These are phyloP conservation scores for Hylyphantes graminicola DNA, from an alignment of 1,140 invertebrate genomes.

Conservation along the genomic window DNA sequence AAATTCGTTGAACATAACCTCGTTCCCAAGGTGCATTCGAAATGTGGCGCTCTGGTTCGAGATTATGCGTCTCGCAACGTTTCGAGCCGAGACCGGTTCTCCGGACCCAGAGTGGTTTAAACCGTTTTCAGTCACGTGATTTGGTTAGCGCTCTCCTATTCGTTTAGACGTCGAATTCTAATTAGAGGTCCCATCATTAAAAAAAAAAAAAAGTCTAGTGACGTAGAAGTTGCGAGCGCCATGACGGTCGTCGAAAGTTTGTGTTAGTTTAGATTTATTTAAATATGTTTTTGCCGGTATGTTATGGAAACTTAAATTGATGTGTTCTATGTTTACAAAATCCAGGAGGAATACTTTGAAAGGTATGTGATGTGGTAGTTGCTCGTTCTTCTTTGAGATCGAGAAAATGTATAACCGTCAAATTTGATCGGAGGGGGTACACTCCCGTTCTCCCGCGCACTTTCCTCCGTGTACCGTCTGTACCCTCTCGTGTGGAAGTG, in stretches of 20 bases:
- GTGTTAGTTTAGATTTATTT: constrained; percentile 28
- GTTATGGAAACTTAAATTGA: constrained; percentile 17
- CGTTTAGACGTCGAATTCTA: constrained; percentile 37
- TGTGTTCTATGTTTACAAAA: neutral
- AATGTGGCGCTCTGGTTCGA: constrained; percentile 2
- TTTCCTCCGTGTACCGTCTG: constrained; percentile 37
- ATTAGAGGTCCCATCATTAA: constrained; percentile 21
- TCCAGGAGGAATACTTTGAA: neutral
- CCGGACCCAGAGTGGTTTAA: constrained; percentile 19
- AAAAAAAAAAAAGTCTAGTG: constrained; percentile 32
- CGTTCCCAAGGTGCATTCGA: constrained; percentile 10
- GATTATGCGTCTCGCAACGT: neutral
- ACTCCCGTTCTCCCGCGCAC: constrained; percentile 39
- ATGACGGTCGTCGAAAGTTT: constrained; percentile 42
- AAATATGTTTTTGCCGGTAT: constrained; percentile 51
- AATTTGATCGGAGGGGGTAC: neutral
- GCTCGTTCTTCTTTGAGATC: neutral
- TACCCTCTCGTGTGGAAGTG: constrained; percentile 21
- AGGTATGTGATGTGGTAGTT: neutral
- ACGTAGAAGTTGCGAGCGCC: constrained; percentile 46
- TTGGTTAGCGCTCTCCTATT: constrained; percentile 38
- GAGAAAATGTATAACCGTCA: too few relatives aligned
- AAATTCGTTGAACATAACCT: neutral
- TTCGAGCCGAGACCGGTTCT: constrained; percentile 37
- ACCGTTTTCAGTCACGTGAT: constrained; percentile 30